phyloP scores from a whole-genome alignment of 2,797 vertebrate species.

The Scomberomorus guttatus region DNA sequence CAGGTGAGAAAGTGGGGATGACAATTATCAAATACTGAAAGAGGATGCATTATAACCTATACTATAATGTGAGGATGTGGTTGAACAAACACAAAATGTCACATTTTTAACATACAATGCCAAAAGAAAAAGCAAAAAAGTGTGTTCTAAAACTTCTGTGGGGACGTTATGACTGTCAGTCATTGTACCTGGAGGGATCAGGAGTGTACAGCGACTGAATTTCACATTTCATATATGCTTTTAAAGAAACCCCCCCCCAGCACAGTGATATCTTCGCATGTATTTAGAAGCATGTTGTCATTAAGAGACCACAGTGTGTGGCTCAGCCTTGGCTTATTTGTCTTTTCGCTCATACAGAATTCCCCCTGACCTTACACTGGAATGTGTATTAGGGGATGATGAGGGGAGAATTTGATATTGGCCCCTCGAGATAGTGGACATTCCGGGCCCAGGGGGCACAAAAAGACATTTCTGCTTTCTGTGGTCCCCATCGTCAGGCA shows the following conservation, averaged over 20 bases:
- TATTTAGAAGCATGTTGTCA: conserved; percentile 22
- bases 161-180: neutral
- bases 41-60: neutral
- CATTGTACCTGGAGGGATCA: neutral
- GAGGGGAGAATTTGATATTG: conserved; percentile 90
- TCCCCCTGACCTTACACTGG: conserved; percentile 85
- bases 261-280: neutral
- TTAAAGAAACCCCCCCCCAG: neutral
- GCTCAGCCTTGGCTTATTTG: conserved; percentile 65
- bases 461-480: conserved; percentile 89
- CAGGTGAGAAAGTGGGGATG: conserved; percentile 23
- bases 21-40: conserved; percentile 2
- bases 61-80: neutral
- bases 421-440: conserved; percentile 88
- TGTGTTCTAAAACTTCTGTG: neutral
- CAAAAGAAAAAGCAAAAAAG: neutral
- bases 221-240: neutral
- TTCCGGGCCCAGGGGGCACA: conserved; percentile 87
- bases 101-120: neutral
- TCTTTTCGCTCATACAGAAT: conserved; percentile 74
- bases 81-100: neutral
- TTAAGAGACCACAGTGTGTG: conserved; percentile 25
- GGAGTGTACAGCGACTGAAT: neutral
- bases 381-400: conserved; percentile 85
- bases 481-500: conserved; percentile 83